Base-by-base conservation (phyloP, 2,113 vertebrate genomes). In the Oplegnathus fasciatus region DNA sequence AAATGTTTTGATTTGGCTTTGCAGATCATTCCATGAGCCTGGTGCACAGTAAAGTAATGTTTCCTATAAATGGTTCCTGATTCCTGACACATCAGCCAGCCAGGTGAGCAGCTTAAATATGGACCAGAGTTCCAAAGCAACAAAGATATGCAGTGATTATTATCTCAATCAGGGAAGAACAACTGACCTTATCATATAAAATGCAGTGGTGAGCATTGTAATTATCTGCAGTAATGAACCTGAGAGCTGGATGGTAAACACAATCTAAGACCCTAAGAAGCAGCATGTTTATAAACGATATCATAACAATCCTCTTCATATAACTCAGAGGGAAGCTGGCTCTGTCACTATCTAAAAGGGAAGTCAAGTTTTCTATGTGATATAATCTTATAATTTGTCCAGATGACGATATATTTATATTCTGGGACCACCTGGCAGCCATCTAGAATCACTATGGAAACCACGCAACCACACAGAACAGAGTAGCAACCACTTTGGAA, bases 151-250 rank as follows among this genome's bases (percentile, higher is more conserved):
- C 37, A 24, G 20, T 42, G 15, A 64, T 67, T 84, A 76, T 80
- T 79, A 66, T 73, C 73, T 84, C 67, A 86, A 67, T 88, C 46
- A 87, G 14, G 9, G 22, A 61, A 81, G 65, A 75, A 58, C 46
- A 37, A 73, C 75, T 78, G 22, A 83, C 60, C 54, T 80, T 42
- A 66, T 80, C 44, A 65, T 44, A 55, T 46, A 78, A 71, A 84
- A 87, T 70, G 78, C 67, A 76, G 26, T 48, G 58, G 57, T 73
- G 70, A 82, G 37, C 42, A 42, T 34, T 58, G 85, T 42, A 40
- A 84, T 87, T 84, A 81, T 87, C 78, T 70, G 46, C 40, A 71
- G 62, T 82, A 82, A 84, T 83, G 76, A 82, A 34, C 32, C 55
- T 34, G 26, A 75, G 72, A 75, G 40, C 46, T 74, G 24, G 72